Evolutionary conservation across 1,140 invertebrate genomes (phyloP).

Genomic region (Daktulosphaira vitifoliae): DNA sequence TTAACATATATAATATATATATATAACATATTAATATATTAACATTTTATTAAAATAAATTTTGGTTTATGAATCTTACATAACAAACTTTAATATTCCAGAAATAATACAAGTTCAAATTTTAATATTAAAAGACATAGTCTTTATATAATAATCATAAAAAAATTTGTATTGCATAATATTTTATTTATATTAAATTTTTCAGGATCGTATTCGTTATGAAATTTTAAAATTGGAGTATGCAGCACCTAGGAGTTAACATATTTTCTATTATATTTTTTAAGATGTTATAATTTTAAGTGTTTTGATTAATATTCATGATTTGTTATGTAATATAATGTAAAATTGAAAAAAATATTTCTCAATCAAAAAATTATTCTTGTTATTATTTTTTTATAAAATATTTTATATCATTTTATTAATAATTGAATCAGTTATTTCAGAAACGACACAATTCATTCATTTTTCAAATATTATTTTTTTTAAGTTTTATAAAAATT

Average conservation of each 20-base stretch:
- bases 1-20: neutral
- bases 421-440: too few relatives aligned
- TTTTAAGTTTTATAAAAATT: too few relatives aligned
- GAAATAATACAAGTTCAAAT: neutral
- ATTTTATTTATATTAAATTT: neutral
- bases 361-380: neutral
- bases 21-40: neutral
- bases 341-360: neutral
- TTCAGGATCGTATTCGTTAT: conserved; percentile 19
- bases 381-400: neutral
- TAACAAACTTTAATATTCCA: neutral
- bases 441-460: too few relatives aligned
- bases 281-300: neutral
- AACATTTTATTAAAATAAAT: too few relatives aligned
- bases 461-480: too few relatives aligned
- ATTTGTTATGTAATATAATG: neutral
- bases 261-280: neutral
- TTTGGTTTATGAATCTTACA: neutral
- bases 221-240: conserved; percentile 9
- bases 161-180: neutral
- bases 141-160: neutral
- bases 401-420: too few relatives aligned
- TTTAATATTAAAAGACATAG: neutral
- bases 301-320: too few relatives aligned
- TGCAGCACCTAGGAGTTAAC: conserved; percentile 1